Evolutionary conservation across 2,113 vertebrate species (phyloP).

Genomic region (Rhinopomastus cyanomelas): DNA sequence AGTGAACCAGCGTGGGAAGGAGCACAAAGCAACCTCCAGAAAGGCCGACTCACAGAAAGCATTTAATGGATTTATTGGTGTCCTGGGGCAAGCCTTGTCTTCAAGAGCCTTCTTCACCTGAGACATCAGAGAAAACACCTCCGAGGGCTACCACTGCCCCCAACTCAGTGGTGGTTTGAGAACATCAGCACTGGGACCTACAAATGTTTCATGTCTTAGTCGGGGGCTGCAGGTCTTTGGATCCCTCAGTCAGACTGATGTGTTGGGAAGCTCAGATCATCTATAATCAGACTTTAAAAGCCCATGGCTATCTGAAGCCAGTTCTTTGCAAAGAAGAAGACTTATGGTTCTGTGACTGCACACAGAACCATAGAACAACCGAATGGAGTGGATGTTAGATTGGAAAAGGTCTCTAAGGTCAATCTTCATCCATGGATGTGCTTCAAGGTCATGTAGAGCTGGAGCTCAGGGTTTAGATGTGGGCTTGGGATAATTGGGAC

Average conservation of each 20-base stretch:
- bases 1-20: neutral
- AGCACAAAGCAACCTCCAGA: neutral
- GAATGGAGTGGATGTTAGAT: too few relatives aligned
- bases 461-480: too few relatives aligned
- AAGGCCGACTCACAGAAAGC: neutral
- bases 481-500: too few relatives aligned
- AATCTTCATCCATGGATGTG: too few relatives aligned
- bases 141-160: neutral
- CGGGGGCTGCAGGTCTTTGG: neutral
- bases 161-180: neutral
- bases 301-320: neutral
- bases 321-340: neutral
- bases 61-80: neutral
- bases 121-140: neutral
- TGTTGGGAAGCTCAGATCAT: neutral
- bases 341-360: too few relatives aligned
- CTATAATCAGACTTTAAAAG: neutral
- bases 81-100: neutral
- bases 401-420: too few relatives aligned
- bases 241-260: rapidly evolving
- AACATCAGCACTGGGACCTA: neutral
- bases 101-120: neutral
- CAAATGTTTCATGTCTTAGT: rapidly evolving
- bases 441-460: too few relatives aligned
- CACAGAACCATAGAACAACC: too few relatives aligned